These are phyloP conservation scores for Corella eumyota DNA, from an alignment of 23 tunicate species.

Conservation along the genomic window DNA sequence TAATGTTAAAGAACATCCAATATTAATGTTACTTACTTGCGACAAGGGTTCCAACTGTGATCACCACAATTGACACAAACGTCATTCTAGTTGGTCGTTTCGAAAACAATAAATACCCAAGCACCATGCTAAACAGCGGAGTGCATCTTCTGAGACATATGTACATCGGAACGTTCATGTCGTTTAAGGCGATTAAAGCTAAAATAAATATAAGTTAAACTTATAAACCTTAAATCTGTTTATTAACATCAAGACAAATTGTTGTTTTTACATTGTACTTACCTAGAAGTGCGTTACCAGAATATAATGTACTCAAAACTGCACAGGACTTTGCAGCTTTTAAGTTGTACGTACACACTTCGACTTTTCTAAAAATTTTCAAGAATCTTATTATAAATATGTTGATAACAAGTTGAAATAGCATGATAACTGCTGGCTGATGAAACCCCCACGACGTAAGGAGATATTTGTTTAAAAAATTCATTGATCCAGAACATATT, in stretches of 20 bases:
- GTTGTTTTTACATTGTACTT: no score
- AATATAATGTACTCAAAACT: slow-evolving; percentile 34
- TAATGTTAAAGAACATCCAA: no score
- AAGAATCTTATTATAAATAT: slow-evolving; percentile 15
- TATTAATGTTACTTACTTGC: slow-evolving; percentile 76
- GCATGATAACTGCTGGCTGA: slow-evolving; percentile 41
- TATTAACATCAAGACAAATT: no score
- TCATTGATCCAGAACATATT: slow-evolving; percentile 90
- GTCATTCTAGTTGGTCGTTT: slow-evolving; percentile 32
- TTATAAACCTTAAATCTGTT: no score
- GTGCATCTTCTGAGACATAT: slow-evolving; percentile 73
- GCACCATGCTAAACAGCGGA: slow-evolving; percentile 62
- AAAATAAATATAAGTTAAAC: no score
- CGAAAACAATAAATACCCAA: slow-evolving; percentile 41
- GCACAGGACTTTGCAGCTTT: slow-evolving; percentile 35
- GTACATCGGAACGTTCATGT: slow-evolving; percentile 99
- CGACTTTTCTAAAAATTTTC: slow-evolving; percentile 14
- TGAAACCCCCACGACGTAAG: slow-evolving; percentile 50
- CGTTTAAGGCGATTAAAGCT: slow-evolving; percentile 83
- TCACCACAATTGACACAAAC: slow-evolving; percentile 30
- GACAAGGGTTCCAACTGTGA: slow-evolving; percentile 62
- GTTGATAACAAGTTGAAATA: slow-evolving; percentile 38
- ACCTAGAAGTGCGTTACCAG: slow-evolving; percentile 59
- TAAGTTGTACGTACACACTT: slow-evolving; percentile 16
- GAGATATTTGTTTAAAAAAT: slow-evolving; percentile 77